phyloP scores from a whole-genome alignment of 2,113 vertebrate genomes.

The Plecotus auritus region DNA sequence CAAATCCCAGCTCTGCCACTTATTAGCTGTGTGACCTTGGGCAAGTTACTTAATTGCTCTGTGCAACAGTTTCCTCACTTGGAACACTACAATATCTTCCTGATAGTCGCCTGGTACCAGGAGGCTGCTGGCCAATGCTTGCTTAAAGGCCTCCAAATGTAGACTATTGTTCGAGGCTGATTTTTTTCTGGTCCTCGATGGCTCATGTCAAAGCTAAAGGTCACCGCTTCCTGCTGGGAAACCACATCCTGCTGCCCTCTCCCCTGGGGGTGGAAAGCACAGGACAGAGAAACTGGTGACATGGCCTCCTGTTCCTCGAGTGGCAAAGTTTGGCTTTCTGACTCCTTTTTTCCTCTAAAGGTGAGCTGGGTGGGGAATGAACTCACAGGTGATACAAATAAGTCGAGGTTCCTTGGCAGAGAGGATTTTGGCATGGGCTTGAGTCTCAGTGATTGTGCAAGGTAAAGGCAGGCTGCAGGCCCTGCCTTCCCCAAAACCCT shows the following conservation, averaged over 20 bases:
- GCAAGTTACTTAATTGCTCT: conserved; percentile 1
- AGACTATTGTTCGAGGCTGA: not conserved
- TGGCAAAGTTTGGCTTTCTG: not conserved
- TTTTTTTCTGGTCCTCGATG: not conserved
- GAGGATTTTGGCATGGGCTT: not conserved
- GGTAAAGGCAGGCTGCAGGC: not conserved
- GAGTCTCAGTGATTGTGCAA: not conserved
- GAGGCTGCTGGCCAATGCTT: not conserved
- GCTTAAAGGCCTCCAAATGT: not conserved
- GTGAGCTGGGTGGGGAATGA: not conserved
- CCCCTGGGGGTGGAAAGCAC: not conserved
- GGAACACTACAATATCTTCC: not conserved
- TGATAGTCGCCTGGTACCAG: not conserved
- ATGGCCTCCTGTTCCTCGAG: not conserved
- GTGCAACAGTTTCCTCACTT: not conserved
- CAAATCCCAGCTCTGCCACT: not conserved
- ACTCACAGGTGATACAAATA: not conserved
- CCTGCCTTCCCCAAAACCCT: not conserved
- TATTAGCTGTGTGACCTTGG: not conserved
- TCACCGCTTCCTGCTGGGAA: conserved; percentile 21
- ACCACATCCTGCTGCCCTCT: conserved; percentile 12
- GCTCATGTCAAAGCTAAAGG: not conserved
- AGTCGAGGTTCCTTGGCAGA: not conserved
- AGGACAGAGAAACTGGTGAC: not conserved
- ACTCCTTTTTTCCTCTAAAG: not conserved